Evolutionary conservation across 2,888 invertebrate species (phyloP).

Genomic region (Pecten maximus): DNA sequence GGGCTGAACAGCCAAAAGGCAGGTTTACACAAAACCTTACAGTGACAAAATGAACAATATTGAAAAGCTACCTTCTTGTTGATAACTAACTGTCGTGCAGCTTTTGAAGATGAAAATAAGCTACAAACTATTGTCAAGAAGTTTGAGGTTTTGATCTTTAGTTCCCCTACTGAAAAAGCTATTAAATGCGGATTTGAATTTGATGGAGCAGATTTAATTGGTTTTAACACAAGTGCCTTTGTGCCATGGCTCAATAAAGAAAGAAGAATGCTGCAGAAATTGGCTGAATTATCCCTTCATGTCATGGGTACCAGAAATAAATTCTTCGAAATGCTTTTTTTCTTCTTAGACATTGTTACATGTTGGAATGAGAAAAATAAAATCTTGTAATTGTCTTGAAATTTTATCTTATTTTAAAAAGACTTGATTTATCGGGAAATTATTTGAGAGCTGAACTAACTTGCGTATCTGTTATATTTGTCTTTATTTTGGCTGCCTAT

Average conservation of each 20-base stretch:
- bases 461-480: not conserved
- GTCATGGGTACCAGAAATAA: not conserved
- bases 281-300: slow-evolving; percentile 23
- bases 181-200: slow-evolving; percentile 31
- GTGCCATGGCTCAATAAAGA: not conserved
- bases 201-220: slow-evolving; percentile 32
- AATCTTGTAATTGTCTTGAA: not conserved
- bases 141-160: slow-evolving; percentile 33
- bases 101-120: not conserved
- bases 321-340: not conserved
- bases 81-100: not conserved
- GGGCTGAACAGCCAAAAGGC: not conserved
- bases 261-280: not conserved
- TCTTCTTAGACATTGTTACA: not conserved
- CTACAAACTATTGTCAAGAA: not conserved
- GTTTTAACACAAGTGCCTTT: slow-evolving; percentile 29
- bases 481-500: not conserved
- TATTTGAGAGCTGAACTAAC: not conserved
- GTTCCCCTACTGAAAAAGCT: slow-evolving; percentile 27
- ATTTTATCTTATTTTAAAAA: slow-evolving; percentile 11
- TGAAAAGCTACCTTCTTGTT: slow-evolving; percentile 7
- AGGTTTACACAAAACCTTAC: slow-evolving; percentile 9
- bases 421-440: not conserved
- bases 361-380: not conserved
- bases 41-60: slow-evolving; percentile 21